Evolutionary conservation across 2,888 invertebrate genomes (phyloP).

Genomic region (Philereme transversata): DNA sequence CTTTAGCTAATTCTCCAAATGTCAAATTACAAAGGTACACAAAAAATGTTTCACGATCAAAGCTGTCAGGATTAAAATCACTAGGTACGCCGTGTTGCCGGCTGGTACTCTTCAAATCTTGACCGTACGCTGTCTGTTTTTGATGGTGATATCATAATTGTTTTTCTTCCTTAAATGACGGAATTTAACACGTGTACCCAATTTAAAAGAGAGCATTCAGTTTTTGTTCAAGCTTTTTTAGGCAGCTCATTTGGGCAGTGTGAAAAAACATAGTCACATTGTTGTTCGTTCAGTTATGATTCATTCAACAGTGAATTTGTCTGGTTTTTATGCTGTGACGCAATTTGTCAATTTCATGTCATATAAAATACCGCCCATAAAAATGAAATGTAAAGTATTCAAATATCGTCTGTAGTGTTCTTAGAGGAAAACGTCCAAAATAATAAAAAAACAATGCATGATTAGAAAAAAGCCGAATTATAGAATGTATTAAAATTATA

Average conservation of each 20-base stretch:
- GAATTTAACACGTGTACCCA: constrained; percentile 64
- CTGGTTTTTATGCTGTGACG: constrained; percentile 31
- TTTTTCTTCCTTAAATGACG: constrained; percentile 66
- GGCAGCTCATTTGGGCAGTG: constrained; percentile 41
- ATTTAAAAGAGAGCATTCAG: constrained; percentile 66
- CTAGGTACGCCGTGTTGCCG: constrained; percentile 2
- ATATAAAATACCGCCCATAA: not conserved
- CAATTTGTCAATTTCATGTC: constrained; percentile 9
- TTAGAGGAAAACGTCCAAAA: too few relatives aligned
- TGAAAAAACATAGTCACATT: constrained; percentile 44
- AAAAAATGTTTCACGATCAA: constrained; percentile 7
- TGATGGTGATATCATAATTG: constrained; percentile 66
- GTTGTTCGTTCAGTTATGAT: constrained; percentile 40
- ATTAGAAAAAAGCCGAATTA: too few relatives aligned
- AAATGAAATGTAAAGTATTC: too few relatives aligned
- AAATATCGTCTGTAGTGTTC: too few relatives aligned
- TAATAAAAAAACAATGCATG: too few relatives aligned
- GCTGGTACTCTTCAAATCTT: constrained; percentile 33
- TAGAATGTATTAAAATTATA: too few relatives aligned
- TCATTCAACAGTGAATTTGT: constrained; percentile 38
- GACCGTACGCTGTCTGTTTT: constrained; percentile 45
- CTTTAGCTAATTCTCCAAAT: not conserved
- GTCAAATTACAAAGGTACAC: not conserved
- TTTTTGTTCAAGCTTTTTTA: constrained; percentile 50
- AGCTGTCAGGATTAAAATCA: constrained; percentile 14